Evolutionary conservation across 2,113 vertebrate genomes (phyloP).

Genomic region (Shinisaurus crocodilurus): DNA sequence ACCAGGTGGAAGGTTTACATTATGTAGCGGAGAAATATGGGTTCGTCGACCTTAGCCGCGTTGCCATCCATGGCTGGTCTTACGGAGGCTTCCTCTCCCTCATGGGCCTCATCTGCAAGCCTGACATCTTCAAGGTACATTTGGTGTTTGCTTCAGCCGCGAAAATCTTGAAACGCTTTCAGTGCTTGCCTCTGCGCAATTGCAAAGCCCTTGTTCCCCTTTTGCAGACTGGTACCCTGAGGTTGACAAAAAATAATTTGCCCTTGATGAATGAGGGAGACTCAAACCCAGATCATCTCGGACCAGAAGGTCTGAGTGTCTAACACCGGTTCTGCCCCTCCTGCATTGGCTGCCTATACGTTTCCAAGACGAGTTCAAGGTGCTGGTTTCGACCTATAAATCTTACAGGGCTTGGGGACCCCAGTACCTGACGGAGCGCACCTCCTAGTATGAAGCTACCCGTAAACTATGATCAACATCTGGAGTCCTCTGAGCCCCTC

Average conservation of each 20-base stretch:
- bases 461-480: too few species aligned
- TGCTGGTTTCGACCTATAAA: too few species aligned
- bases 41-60: slow-evolving; percentile 93
- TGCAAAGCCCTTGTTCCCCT: background rate
- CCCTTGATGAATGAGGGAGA: too few species aligned
- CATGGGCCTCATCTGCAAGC: slow-evolving; percentile 95
- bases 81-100: slow-evolving; percentile 96
- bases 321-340: too few species aligned
- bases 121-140: slow-evolving; percentile 93
- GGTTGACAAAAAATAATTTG: background rate
- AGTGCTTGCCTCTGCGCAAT: background rate
- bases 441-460: too few species aligned
- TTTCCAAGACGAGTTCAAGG: too few species aligned
- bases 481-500: too few species aligned
- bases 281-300: too few species aligned
- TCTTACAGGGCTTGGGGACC: too few species aligned
- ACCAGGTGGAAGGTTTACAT: slow-evolving; percentile 96
- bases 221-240: background rate
- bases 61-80: slow-evolving; percentile 97
- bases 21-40: slow-evolving; percentile 94
- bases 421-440: too few species aligned
- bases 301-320: too few species aligned
- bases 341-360: too few species aligned
- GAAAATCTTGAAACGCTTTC: background rate
- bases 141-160: fast-evolving